Evolutionary conservation across 2,888 invertebrate species (phyloP).

Genomic region (Aporophyla lueneburgensis): DNA sequence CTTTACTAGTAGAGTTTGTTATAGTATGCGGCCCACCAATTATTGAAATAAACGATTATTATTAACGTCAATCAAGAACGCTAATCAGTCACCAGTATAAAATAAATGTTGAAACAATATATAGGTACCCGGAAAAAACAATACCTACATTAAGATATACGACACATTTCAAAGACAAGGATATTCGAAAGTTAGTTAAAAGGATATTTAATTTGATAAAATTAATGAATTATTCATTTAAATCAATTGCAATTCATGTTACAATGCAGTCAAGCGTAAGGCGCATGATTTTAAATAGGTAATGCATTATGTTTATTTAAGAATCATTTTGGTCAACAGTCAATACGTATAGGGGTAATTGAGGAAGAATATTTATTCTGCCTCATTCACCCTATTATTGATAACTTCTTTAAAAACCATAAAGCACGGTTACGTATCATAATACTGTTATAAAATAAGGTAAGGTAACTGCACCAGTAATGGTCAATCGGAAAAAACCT

Average conservation of each 20-base stretch:
- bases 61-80: background rate
- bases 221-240: conserved; percentile 28
- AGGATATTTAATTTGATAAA: conserved; percentile 1
- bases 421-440: too few species aligned
- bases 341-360: background rate
- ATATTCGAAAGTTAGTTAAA: conserved; percentile 42
- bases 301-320: background rate
- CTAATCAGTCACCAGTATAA: background rate
- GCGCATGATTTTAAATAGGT: background rate
- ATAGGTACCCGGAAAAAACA: background rate
- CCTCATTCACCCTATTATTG: too few species aligned
- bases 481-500: too few species aligned
- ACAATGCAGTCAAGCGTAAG: conserved; percentile 10
- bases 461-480: too few species aligned
- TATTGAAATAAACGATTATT: too few species aligned
- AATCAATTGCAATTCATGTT: conserved; percentile 26
- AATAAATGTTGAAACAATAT: background rate
- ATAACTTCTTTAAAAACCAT: too few species aligned
- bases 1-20: too few species aligned
- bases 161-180: conserved; percentile 27
- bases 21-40: too few species aligned
- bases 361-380: too few species aligned
- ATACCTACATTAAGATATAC: background rate
- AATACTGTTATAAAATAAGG: too few species aligned
- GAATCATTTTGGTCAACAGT: background rate